Conservation (phyloP, 2,888 invertebrate genomes). For the Temnothorax ravouxi region DNA sequence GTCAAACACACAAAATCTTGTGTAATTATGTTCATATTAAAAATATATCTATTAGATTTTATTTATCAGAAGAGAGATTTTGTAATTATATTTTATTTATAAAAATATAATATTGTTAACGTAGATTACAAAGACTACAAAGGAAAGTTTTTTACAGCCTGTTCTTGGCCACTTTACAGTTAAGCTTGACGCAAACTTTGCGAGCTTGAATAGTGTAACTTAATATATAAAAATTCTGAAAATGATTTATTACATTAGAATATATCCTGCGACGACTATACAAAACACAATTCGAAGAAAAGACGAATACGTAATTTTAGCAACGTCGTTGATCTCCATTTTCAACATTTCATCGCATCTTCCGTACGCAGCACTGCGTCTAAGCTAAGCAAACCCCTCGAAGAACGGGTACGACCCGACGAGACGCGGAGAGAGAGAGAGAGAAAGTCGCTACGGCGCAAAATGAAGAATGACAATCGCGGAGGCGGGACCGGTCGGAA, state of each 20-base stretch:
- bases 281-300: background rate
- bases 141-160: background rate
- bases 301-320: background rate
- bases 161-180: background rate
- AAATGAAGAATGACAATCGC: slow-evolving; percentile 57
- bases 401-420: slow-evolving; percentile 61
- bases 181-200: background rate
- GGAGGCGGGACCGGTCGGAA: slow-evolving; percentile 66
- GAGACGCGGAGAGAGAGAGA: slow-evolving; percentile 30
- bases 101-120: background rate
- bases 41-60: slow-evolving; percentile 13
- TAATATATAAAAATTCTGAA: background rate
- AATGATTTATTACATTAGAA: background rate
- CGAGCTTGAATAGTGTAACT: background rate
- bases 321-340: background rate
- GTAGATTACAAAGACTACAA: background rate
- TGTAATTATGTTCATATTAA: background rate
- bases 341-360: slow-evolving; percentile 21
- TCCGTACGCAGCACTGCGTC: slow-evolving; percentile 45
- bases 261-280: background rate
- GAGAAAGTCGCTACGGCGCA: slow-evolving; percentile 51
- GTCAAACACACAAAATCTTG: background rate
- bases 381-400: slow-evolving; percentile 79
- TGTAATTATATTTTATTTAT: background rate
- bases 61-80: background rate